Evolutionary conservation across 2,113 vertebrate species (phyloP).

Genomic region (Pica pica): DNA sequence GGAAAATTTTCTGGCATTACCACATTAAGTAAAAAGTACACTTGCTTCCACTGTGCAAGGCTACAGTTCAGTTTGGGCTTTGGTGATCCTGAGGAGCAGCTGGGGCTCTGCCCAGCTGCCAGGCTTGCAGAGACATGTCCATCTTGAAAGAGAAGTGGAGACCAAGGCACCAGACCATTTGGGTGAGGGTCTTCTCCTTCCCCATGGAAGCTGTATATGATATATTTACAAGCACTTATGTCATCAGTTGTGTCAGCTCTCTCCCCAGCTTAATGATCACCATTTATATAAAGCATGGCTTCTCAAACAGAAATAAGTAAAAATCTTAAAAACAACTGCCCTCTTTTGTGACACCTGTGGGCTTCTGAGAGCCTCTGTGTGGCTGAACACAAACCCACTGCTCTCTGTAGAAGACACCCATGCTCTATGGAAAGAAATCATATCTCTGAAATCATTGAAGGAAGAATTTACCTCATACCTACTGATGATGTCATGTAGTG

Average conservation of each 20-base stretch:
- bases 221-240: background rate
- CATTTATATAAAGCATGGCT: background rate
- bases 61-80: background rate
- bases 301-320: background rate
- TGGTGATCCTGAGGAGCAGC: background rate
- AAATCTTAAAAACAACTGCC: background rate
- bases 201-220: background rate
- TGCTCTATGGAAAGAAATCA: background rate
- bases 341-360: background rate
- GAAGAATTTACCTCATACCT: background rate
- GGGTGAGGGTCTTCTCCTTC: background rate
- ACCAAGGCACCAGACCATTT: background rate
- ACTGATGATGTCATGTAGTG: background rate
- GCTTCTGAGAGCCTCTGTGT: background rate
- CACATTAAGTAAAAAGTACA: background rate
- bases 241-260: background rate
- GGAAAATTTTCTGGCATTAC: background rate
- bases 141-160: background rate
- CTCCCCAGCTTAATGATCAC: background rate
- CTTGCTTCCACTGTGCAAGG: background rate
- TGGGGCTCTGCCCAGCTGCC: rapidly evolving
- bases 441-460: background rate
- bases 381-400: background rate
- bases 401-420: background rate
- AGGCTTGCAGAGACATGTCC: background rate